Percentiles rank a stretch among this genome's conserved stretches.
phyloP scores from a whole-genome alignment of 30 jellyfish, hydroid and myxozoan species.

The Cassiopea andromeda region DNA sequence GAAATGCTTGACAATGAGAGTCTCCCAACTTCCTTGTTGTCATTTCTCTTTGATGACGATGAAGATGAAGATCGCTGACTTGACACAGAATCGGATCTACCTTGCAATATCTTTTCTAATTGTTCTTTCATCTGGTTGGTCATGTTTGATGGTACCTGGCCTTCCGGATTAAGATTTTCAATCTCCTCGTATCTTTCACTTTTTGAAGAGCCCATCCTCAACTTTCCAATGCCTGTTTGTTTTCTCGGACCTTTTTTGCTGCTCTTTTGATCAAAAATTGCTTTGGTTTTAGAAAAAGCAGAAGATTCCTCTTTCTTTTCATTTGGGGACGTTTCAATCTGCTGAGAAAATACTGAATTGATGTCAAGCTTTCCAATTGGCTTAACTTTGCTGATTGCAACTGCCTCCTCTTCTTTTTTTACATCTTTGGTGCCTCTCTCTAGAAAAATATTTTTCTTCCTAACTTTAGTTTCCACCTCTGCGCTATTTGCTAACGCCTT shows the following conservation, averaged over 20 bases:
- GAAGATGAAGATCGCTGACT: constrained; percentile 45
- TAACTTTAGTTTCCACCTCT: too few relatives aligned
- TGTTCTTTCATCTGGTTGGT: constrained; percentile 58
- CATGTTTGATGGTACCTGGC: constrained; percentile 64
- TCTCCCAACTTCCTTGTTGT: constrained; percentile 43
- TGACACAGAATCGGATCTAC: constrained; percentile 63
- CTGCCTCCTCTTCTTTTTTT: neutral
- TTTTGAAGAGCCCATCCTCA: constrained; percentile 39
- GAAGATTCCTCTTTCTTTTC: constrained; percentile 33
- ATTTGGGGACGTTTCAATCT: neutral
- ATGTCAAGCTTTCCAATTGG: constrained; percentile 38
- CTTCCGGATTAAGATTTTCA: constrained; percentile 46
- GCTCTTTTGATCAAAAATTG: constrained; percentile 39
- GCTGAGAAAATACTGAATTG: constrained; percentile 23
- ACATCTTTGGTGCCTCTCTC: neutral
- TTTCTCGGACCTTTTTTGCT: neutral
- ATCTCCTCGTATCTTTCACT: constrained; percentile 62
- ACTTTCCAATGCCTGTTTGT: constrained; percentile 43
- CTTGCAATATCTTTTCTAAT: constrained; percentile 60
- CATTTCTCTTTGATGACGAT: constrained; percentile 33
- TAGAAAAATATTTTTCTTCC: neutral
- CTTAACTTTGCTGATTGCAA: neutral
- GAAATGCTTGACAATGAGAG: constrained; percentile 58
- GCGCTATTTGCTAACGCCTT: neutral
- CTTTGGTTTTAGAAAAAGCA: constrained; percentile 42